These are phyloP conservation scores for Carcharodon carcharias DNA, from an alignment of 2,797 vertebrate species.

Conservation along the genomic window DNA sequence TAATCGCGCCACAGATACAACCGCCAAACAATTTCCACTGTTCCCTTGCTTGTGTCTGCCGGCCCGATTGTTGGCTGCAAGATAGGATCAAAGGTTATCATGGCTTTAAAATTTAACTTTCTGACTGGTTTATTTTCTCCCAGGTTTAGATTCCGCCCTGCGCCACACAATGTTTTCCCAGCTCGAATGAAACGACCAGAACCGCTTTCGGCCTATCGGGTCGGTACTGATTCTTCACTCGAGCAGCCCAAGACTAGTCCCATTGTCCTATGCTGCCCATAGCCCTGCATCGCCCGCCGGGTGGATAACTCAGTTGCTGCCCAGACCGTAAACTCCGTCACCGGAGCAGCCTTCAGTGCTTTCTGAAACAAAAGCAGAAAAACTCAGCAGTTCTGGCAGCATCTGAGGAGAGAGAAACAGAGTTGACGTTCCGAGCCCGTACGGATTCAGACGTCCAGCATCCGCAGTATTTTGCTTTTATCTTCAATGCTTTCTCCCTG, in stretches of 20 bases:
- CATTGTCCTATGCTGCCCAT: background rate
- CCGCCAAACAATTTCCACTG: background rate
- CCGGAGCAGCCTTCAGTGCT: background rate
- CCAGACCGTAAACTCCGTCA: background rate
- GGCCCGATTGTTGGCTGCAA: background rate
- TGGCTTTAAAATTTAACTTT: conserved; percentile 14
- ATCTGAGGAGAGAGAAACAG: too few species aligned
- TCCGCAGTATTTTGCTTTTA: too few species aligned
- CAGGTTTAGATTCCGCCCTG: background rate
- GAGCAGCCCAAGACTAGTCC: background rate
- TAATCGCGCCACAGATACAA: background rate
- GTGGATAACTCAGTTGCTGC: background rate
- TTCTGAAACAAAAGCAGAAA: background rate
- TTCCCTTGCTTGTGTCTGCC: background rate
- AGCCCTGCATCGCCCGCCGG: too few species aligned
- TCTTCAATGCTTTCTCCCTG: background rate
- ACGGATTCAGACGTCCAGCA: too few species aligned
- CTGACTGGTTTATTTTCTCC: background rate
- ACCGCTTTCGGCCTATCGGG: background rate
- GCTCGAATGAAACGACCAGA: background rate
- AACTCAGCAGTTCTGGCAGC: too few species aligned
- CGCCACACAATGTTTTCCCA: background rate
- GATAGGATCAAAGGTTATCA: background rate
- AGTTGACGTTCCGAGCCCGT: too few species aligned
- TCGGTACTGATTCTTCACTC: background rate